These are phyloP conservation scores for Enhydra lutris DNA, from an alignment of 2,113 vertebrate species.

Conservation along the genomic window DNA sequence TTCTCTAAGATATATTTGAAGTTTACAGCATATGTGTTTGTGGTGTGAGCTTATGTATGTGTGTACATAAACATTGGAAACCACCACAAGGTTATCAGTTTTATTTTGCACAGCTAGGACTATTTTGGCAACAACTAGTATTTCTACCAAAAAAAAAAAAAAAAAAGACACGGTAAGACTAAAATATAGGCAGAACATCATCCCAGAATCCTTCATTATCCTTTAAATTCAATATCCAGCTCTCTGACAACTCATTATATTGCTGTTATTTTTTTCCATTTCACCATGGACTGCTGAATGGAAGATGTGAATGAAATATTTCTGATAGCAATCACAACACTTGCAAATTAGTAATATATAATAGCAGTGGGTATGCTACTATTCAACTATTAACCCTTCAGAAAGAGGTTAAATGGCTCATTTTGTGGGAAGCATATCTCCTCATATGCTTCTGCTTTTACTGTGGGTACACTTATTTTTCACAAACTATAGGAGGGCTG, in stretches of 20 bases:
- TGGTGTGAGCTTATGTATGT: neutral
- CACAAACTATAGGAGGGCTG: neutral
- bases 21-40: neutral
- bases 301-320: neutral
- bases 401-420: neutral
- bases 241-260: neutral
- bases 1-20: neutral
- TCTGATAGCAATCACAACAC: neutral
- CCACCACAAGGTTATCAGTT: neutral
- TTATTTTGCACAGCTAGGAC: neutral
- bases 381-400: neutral
- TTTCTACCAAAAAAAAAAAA: neutral
- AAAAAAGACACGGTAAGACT: neutral
- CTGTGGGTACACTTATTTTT: neutral
- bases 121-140: neutral
- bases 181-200: neutral
- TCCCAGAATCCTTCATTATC: neutral
- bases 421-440: neutral
- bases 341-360: neutral
- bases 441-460: neutral
- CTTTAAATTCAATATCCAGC: neutral
- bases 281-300: neutral
- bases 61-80: neutral
- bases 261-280: neutral
- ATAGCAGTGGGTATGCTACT: neutral